Evolutionary conservation across 2,113 vertebrate species (phyloP), one percentile per base, ranked within the genome.

Genomic region (Columba livia): DNA sequence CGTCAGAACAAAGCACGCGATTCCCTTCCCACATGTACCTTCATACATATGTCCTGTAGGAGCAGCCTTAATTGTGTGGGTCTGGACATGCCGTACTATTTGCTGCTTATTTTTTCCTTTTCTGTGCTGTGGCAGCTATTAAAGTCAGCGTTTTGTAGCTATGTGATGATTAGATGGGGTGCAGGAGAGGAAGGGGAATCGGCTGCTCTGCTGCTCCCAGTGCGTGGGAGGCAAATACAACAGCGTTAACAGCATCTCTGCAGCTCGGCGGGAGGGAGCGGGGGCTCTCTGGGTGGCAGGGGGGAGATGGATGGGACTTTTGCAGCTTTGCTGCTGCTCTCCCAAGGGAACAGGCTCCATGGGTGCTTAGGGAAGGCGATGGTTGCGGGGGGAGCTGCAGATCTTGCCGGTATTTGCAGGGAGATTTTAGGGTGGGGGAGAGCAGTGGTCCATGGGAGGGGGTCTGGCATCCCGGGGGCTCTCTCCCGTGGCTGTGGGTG

Each of bases 21-120:
- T 38, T 26, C 28, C 31, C 34, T 19, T 61, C 36, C 56, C 42
- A 6, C 1, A 0, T 4, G n/a, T 28, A 7, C 23, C 19, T 56
- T 20, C 0, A 0, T 6, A 2, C 2, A 15, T 3, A 2, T 1
- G 3, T 67, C 44, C 42, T 18, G 28, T 20, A 17, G 78, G 26
- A 58, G 62, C 75, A 26, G 48, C 79, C 73, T 42, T 10, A 0
- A 5, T 3, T 3, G 1, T 6, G 50, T 6, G 29, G 26, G 3
- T 10, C 82, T 34, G 60, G 18, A 24, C 14, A 12, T 5, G 11
- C 24, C 11, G 34, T 11, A 3, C 18, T 15, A 1, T 28, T 75
- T 47, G 16, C 42, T 44, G 10, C 15, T 17, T 18, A 20, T 66
- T 26, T 24, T 12, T 14, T 15, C 6, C 16, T 79, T 17, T 69